Evolutionary conservation across 2,888 invertebrate species (phyloP), one percentile per base, ranked within the genome.

Genomic region (Cephonodes hylas): DNA sequence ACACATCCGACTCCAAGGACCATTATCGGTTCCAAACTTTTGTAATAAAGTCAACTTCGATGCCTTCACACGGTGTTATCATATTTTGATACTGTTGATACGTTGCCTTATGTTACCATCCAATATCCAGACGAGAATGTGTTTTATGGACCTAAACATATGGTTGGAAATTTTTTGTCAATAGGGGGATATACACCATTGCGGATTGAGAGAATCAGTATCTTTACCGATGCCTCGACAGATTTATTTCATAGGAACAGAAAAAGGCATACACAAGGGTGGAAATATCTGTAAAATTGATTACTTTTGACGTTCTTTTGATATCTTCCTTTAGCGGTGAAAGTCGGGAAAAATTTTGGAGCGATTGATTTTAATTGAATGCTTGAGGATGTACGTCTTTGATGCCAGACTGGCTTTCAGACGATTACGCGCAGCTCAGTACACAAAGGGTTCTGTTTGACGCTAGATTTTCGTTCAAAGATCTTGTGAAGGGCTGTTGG

Each of bases 211-310:
- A 18, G 0, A 58, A 23, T 61, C 65, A 58, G 53, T 66, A 74
- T 76, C 73, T 76, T 69, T 65, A 68, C 66, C 66, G 75, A 78
- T 77, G 82, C 79, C 80, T 79, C 81, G 74, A 80, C 76, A 84
- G 84, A 88, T 87, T 87, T 87, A 85, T 87, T 86, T 83, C 79
- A 79, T 76, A 76, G 68, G 76, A 81, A 84, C 86, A 85, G 82
- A 85, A 88, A 88, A 88, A 85, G 85, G 77, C 73, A 71, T 73
- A 66, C 71, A 74, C 63, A 77, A 70, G 70, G 73, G 79, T 75
- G 80, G 79, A 80, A 71, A 68, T 90, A 90, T 91, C 89, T 91
- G 88, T 86, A 85, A 90, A 91, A 91, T 91, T 91, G 91, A 91
- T 91, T 89, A 91, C 82, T 81, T 88, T 87, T 87, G 83, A 84